These are phyloP conservation scores for Apeltes quadracus DNA, from an alignment of 2,113 vertebrate species.

Conservation along the genomic window DNA sequence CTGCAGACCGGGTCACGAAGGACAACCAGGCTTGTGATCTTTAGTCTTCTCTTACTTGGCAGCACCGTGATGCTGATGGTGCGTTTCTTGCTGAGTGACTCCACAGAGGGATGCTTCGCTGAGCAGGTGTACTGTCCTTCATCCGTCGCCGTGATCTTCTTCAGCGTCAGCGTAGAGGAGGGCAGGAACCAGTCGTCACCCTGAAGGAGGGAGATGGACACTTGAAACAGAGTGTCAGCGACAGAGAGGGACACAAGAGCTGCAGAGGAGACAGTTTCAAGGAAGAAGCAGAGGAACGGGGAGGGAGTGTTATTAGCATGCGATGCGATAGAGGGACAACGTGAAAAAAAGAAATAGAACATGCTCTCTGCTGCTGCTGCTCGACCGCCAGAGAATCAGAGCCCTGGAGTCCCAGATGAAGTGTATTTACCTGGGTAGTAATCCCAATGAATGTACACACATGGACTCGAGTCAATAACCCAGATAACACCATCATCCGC, in stretches of 20 bases:
- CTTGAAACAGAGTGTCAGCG: constrained; percentile 10
- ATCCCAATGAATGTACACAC: constrained; percentile 61
- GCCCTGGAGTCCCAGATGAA: constrained; percentile 37
- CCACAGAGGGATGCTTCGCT: constrained; percentile 67
- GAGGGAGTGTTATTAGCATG: constrained; percentile 5
- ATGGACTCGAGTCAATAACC: constrained; percentile 68
- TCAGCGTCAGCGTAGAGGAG: constrained; percentile 69
- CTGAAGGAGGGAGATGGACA: constrained; percentile 57
- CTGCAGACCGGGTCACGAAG: neutral
- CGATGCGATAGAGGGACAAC: neutral
- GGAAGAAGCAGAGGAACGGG: neutral
- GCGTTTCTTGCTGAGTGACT: constrained; percentile 64
- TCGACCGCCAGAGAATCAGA: constrained; percentile 9
- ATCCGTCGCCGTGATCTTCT: constrained; percentile 55
- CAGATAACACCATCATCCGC: constrained; percentile 64
- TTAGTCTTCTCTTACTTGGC: constrained; percentile 62
- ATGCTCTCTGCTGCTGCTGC: constrained; percentile 1
- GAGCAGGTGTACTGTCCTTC: constrained; percentile 78
- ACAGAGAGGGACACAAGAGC: neutral
- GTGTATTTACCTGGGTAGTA: constrained; percentile 67
- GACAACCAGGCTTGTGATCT: constrained; percentile 1
- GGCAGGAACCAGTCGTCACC: constrained; percentile 78
- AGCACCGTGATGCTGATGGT: constrained; percentile 75
- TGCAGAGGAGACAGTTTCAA: neutral
- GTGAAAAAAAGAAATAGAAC: neutral